phyloP scores from a whole-genome alignment of 1,140 invertebrate species.

The Sitobion miscanthi region DNA sequence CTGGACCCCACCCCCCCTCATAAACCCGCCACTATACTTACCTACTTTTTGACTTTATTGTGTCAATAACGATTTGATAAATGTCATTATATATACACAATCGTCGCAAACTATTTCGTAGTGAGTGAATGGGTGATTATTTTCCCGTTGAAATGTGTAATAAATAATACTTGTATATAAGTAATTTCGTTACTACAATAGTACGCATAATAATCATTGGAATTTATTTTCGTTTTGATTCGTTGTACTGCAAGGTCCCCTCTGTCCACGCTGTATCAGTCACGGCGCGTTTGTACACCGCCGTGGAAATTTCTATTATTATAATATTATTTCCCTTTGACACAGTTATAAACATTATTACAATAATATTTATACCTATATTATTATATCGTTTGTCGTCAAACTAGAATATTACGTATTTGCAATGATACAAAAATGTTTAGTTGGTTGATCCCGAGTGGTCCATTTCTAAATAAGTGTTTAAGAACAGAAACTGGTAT shows the following conservation, averaged over 20 bases:
- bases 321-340: slow-evolving; percentile 21
- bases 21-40: too few species aligned
- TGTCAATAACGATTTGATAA: background rate
- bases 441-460: slow-evolving; percentile 38
- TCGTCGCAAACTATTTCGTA: background rate
- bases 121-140: background rate
- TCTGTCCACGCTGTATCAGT: slow-evolving; percentile 36
- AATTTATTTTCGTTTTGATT: slow-evolving; percentile 36
- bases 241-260: background rate
- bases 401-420: background rate
- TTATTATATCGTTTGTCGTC: background rate
- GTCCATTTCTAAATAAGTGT: slow-evolving; percentile 46
- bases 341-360: background rate
- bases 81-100: background rate
- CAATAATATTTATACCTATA: background rate
- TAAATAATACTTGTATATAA: background rate
- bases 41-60: background rate
- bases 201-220: background rate
- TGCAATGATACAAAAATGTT: slow-evolving; percentile 50
- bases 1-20: too few species aligned
- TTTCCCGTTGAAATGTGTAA: slow-evolving; percentile 8
- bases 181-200: background rate
- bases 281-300: slow-evolving; percentile 9
- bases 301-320: slow-evolving; percentile 34
- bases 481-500: slow-evolving; percentile 38